Percentiles rank a stretch among this genome's conserved stretches.
Evolutionary conservation across 2,888 invertebrate genomes (phyloP).

Genomic region (Folsomia candida): DNA sequence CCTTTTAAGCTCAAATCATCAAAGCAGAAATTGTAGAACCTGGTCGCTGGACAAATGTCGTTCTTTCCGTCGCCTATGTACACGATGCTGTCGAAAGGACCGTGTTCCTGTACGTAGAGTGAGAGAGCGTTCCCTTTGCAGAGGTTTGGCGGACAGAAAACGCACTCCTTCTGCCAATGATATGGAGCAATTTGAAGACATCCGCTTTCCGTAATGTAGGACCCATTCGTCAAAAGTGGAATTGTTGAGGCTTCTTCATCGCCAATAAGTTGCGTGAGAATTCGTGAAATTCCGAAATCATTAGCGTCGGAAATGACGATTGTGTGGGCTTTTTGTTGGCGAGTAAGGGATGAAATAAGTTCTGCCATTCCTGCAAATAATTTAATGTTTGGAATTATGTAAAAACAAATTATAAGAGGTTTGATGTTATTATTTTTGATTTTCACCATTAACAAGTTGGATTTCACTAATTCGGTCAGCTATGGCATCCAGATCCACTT

Average conservation of each 20-base stretch:
- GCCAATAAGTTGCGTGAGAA: neutral
- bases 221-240: conserved; percentile 26
- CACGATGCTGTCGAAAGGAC: conserved; percentile 61
- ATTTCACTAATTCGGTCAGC: conserved; percentile 19
- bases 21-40: too few species aligned
- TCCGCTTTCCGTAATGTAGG: neutral
- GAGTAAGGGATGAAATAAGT: conserved; percentile 18
- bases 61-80: conserved; percentile 77
- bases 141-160: conserved; percentile 61
- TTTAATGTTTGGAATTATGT: neutral
- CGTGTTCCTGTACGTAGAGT: conserved; percentile 61
- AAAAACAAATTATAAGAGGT: neutral
- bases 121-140: conserved; percentile 71
- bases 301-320: conserved; percentile 76
- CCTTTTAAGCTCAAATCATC: neutral
- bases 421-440: neutral
- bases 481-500: conserved; percentile 41
- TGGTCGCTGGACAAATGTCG: conserved; percentile 72
- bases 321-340: conserved; percentile 52
- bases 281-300: conserved; percentile 32
- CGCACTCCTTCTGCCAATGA: conserved; percentile 15
- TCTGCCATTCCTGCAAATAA: conserved; percentile 17
- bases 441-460: conserved; percentile 30
- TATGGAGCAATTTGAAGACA: neutral
- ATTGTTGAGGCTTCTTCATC: conserved; percentile 9